Evolutionary conservation across 2,113 vertebrate species (phyloP), one percentile per base, ranked within the genome.

Genomic region (Sterna hirundo): DNA sequence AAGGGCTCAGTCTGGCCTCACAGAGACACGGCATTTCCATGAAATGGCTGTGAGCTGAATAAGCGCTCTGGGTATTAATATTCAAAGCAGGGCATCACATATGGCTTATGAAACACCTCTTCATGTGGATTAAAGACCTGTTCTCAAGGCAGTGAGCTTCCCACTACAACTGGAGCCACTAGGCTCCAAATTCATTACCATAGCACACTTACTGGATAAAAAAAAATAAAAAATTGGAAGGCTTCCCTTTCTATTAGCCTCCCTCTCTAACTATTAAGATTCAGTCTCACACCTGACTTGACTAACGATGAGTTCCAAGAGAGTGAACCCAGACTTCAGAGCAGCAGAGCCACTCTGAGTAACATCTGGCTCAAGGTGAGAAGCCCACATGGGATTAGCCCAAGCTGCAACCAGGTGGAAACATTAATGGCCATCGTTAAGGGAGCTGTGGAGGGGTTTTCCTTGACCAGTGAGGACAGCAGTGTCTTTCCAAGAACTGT

Each of bases 61-160:
- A 88, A 97, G 64, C 7, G 13, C 44, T 80, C 62, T 90, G 42
- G 38, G 22, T 93, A 95, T 95, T 97, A 97, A 94, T 96, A 94
- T 95, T 95, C 95, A 96, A 96, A 97, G 71, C 82, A 94, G 71
- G 75, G 23, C 86, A 94, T 86, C 87, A 51, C 91, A 71, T 81
- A 87, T 22, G 64, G 84, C 94, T 96, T 94, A 91, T 94, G 91
- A 97, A 96, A 95, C 78, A 93, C 82, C 66, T 90, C 84, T 88
- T 89, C 91, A 60, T 88, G 93, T 91, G 79, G 71, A 96, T 95
- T 94, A 96, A 94, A 97, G 93, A 88, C 84, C 46, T 83, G 51
- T 71, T 95, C 71, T 89, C 46, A 74, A 89, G 49, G 78, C 78
- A 93, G 58, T 34, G 51, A 95, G 87, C 66, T 93, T 92, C 85